Conservation (phyloP, 2,113 vertebrate species). For the Pao palembangensis region DNA sequence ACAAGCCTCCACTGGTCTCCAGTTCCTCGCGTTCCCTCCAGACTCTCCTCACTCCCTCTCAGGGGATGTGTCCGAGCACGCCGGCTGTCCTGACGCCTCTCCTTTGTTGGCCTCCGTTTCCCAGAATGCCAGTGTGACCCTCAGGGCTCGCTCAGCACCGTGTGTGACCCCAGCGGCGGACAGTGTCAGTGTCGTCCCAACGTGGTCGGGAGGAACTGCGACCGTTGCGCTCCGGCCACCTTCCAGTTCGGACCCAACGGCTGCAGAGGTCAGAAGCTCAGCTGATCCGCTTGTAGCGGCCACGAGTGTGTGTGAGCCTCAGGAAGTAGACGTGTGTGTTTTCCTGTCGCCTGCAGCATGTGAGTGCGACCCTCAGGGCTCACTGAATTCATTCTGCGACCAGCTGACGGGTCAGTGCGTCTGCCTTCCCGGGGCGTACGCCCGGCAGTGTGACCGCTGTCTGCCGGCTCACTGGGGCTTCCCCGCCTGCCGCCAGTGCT, state of each 20-base stretch:
- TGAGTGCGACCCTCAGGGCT: slow-evolving; percentile 84
- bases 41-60: not conserved
- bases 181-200: slow-evolving; percentile 92
- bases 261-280: slow-evolving; percentile 78
- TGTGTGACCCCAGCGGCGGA: slow-evolving; percentile 89
- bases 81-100: not conserved
- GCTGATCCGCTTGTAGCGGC: not conserved
- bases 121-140: slow-evolving; percentile 92
- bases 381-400: slow-evolving; percentile 80
- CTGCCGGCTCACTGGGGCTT: slow-evolving; percentile 92
- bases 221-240: slow-evolving; percentile 85
- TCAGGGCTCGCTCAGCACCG: slow-evolving; percentile 90
- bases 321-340: not conserved
- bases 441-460: slow-evolving; percentile 87
- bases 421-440: slow-evolving; percentile 81
- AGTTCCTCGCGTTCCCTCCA: slow-evolving; percentile 14
- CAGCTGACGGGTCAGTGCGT: slow-evolving; percentile 85
- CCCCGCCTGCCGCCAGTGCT: slow-evolving; percentile 85
- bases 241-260: slow-evolving; percentile 90
- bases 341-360: slow-evolving; percentile 74
- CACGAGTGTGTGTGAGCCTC: not conserved
- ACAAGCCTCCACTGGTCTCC: slow-evolving; percentile 19
- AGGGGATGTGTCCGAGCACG: not conserved
- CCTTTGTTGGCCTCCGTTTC: slow-evolving; percentile 20
- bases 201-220: slow-evolving; percentile 85